Conservation (phyloP, 2,797 vertebrate species). For the Lutra lutra region DNA sequence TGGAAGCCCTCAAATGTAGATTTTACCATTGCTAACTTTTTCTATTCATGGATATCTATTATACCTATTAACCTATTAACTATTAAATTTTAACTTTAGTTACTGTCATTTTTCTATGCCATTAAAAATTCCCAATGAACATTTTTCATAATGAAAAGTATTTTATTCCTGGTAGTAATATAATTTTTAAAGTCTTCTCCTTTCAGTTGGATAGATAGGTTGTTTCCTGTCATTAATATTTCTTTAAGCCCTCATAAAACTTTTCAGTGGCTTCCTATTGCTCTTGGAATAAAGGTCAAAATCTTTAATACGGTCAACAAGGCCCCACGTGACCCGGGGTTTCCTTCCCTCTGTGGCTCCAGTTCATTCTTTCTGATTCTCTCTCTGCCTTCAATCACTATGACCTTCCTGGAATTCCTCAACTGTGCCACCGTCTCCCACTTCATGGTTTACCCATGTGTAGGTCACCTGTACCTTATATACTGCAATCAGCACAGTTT, state of each 20-base stretch:
- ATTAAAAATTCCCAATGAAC: not conserved
- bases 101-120: not conserved
- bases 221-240: not conserved
- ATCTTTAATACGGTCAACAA: not conserved
- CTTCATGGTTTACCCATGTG: not conserved
- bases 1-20: not conserved
- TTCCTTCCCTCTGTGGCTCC: not conserved
- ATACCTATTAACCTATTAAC: not conserved
- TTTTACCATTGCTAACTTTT: not conserved
- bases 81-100: not conserved
- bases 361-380: not conserved
- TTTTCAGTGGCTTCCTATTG: not conserved
- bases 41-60: not conserved
- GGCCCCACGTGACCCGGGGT: not conserved
- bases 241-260: slow-evolving; percentile 10
- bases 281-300: slow-evolving; percentile 16
- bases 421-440: not conserved
- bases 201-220: not conserved
- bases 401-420: not conserved
- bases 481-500: not conserved
- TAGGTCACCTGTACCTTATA: not conserved
- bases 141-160: slow-evolving; percentile 16
- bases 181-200: slow-evolving; percentile 6
- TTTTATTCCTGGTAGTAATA: not conserved
- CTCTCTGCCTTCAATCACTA: not conserved